phyloP scores from a whole-genome alignment of 2,888 invertebrate species.

The Drosophila vallismaia region DNA sequence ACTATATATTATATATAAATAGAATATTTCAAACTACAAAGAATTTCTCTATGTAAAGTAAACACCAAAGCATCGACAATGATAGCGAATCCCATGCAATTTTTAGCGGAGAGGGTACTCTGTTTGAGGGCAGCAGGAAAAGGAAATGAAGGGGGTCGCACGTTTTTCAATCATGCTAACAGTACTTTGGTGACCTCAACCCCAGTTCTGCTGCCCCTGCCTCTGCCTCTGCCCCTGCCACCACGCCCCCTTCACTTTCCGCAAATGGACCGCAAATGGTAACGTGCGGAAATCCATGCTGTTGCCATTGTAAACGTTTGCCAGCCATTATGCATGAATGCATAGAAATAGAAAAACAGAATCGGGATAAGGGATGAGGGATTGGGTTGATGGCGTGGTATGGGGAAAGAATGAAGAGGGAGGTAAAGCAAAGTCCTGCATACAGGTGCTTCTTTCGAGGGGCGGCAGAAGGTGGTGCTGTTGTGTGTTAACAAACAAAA shows the following conservation, averaged over 20 bases:
- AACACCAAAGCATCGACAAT: constrained; percentile 48
- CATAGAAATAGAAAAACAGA: constrained; percentile 68
- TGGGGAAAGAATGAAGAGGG: not conserved
- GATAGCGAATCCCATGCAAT: constrained; percentile 68
- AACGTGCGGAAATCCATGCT: constrained; percentile 77
- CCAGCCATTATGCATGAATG: constrained; percentile 76
- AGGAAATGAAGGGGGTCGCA: constrained; percentile 52
- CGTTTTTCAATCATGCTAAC: constrained; percentile 79
- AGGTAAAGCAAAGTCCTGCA: not conserved
- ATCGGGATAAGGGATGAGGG: not conserved
- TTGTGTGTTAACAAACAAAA: constrained; percentile 53
- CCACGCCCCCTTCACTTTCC: constrained; percentile 30
- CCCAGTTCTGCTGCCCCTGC: not conserved
- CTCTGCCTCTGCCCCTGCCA: not conserved
- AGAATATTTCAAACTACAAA: not conserved
- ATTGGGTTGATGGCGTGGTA: not conserved
- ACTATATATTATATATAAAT: too few relatives aligned
- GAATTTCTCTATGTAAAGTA: constrained; percentile 9
- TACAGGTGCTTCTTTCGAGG: constrained; percentile 45
- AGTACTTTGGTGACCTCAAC: constrained; percentile 56
- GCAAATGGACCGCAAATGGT: constrained; percentile 76
- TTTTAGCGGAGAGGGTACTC: constrained; percentile 47
- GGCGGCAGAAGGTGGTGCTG: not conserved
- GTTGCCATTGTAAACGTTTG: constrained; percentile 76
- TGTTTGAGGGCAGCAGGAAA: constrained; percentile 18